Evolutionary conservation across 2,888 invertebrate species (phyloP), one percentile per base, ranked within the genome.

Genomic region (Pomacea canaliculata): DNA sequence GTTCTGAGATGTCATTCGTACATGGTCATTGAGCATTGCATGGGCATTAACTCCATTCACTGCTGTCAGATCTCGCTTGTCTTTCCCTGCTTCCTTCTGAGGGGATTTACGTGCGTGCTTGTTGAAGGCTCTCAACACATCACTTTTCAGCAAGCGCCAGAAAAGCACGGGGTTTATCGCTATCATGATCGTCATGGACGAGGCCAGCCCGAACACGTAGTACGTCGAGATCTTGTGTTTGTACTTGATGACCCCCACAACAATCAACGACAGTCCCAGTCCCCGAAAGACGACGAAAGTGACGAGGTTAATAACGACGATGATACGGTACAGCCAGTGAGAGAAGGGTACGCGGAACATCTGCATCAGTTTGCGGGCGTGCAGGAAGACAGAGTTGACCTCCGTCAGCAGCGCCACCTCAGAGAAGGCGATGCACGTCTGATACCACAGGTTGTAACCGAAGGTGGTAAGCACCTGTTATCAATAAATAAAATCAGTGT

Each of bases 331-430:
- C 66, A 86, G 76, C 79, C 80, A 81, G 71, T 85, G 82, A 19
- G 82, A 76, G 79, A 84, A 88, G 60, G 83, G 79, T 27, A 85
- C 80, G n/a, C 85, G 69, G 46, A 81, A 76, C 86, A 90, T 85
- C 81, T 90, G 90, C 49, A 90, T 76, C 23, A 90, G 84, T 81
- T 90, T 90, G 48, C 90, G 82, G 27, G 86, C 83, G 77, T 90
- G 90, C 9, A 90, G 86, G 79, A 89, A 89, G 76, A 90, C 84
- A 76, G 86, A 89, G 86, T 90, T 90, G 71, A 89, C 85, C 77
- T 90, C 90, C 18, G 87, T 85, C 74, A 89, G 83, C 18, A 90
- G 83, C 3, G 89, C 89, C 62, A 90, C 78, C n/a, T 85, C 83
- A 71, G 84, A 87, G 84, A 86, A 90, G 0, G 85, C 86, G 49